Percentiles rank a stretch among this genome's conserved stretches.
Conservation (phyloP, 2,888 invertebrate genomes). For the Digitonthophagus gazella region DNA sequence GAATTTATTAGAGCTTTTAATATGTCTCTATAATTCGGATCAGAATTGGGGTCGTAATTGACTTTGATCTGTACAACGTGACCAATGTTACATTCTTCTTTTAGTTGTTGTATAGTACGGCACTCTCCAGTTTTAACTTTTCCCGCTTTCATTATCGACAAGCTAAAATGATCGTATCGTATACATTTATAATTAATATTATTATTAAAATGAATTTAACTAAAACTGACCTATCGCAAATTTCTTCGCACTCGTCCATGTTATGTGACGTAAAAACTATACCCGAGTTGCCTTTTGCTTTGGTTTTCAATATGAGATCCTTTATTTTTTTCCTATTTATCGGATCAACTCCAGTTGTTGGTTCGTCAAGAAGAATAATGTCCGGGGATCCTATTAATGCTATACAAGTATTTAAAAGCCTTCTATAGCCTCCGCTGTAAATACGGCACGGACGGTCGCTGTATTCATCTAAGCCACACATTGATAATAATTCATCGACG, state of each 20-base stretch:
- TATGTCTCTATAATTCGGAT: too few relatives aligned
- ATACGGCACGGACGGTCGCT: constrained; percentile 42
- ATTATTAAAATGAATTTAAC: neutral
- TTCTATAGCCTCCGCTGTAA: constrained; percentile 70
- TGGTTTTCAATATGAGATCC: constrained; percentile 38
- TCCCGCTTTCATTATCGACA: constrained; percentile 82
- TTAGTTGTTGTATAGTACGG: constrained; percentile 66
- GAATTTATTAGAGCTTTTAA: neutral
- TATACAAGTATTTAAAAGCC: constrained; percentile 75
- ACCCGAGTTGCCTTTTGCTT: constrained; percentile 54
- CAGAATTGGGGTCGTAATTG: neutral
- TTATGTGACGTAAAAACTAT: constrained; percentile 81
- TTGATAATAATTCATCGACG: constrained; percentile 20
- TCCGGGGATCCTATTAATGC: constrained; percentile 70
- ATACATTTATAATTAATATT: neutral
- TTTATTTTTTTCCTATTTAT: constrained; percentile 52
- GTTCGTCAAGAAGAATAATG: constrained; percentile 75
- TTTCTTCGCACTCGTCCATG: constrained; percentile 83
- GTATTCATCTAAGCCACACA: constrained; percentile 38
- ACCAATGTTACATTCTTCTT: constrained; percentile 67
- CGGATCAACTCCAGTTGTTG: constrained; percentile 71
- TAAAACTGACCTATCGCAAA: constrained; percentile 55
- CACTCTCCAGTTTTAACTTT: constrained; percentile 69
- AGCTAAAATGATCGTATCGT: constrained; percentile 50
- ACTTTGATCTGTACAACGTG: constrained; percentile 32